phyloP scores from a whole-genome alignment of 2,888 invertebrate species.

The Conops quadrifasciatus region DNA sequence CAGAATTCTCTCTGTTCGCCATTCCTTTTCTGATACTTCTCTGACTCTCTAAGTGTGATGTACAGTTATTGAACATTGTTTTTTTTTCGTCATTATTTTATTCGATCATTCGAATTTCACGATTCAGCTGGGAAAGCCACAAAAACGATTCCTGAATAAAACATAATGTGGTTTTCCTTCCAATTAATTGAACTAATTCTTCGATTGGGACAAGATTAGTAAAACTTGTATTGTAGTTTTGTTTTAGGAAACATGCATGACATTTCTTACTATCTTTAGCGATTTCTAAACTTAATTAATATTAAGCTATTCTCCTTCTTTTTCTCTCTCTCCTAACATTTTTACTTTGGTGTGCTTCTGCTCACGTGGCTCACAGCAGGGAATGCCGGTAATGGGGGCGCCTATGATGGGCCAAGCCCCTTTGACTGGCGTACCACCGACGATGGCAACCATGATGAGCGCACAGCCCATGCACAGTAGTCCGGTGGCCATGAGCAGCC shows the following conservation, averaged over 20 bases:
- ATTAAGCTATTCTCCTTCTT: conserved; percentile 32
- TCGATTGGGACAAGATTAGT: conserved; percentile 21
- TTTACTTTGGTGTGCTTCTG: conserved; percentile 22
- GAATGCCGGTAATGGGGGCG: conserved; percentile 65
- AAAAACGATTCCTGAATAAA: too few species aligned
- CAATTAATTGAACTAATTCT: too few species aligned
- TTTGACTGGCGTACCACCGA: conserved; percentile 63
- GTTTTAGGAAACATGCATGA: conserved; percentile 34
- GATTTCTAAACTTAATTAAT: background rate
- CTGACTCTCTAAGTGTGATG: too few species aligned
- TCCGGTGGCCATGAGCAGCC: conserved; percentile 55
- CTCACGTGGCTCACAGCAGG: conserved; percentile 53
- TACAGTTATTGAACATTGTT: too few species aligned
- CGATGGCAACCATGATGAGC: conserved; percentile 55
- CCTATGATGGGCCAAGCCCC: conserved; percentile 65
- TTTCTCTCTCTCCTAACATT: conserved; percentile 27
- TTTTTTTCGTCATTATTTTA: too few species aligned
- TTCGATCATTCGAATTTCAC: too few species aligned
- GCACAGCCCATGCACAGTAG: conserved; percentile 57
- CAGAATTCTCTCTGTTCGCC: too few species aligned
- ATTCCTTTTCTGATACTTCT: too few species aligned
- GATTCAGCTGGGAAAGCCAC: too few species aligned
- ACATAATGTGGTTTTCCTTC: too few species aligned
- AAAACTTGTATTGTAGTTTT: conserved; percentile 34
- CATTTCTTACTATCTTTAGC: background rate